These are phyloP conservation scores for Drosophila buzzatii DNA, from an alignment of 2,888 invertebrate genomes.

Conservation along the genomic window DNA sequence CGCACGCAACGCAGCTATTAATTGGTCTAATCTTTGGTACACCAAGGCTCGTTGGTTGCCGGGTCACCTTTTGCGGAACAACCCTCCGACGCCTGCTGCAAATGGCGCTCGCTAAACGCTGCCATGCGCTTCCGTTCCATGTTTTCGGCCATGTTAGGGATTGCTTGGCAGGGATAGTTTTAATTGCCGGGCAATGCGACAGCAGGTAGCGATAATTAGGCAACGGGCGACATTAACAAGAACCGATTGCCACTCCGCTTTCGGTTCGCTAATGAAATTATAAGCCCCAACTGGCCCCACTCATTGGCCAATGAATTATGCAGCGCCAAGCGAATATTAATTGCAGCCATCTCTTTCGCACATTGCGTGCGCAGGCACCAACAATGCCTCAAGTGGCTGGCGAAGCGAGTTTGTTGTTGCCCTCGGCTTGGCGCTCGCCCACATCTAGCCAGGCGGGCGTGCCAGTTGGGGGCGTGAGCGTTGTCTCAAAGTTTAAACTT, in stretches of 20 bases:
- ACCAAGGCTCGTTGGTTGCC: slow-evolving; percentile 20
- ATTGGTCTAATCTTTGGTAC: slow-evolving; percentile 11
- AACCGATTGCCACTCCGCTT: slow-evolving; percentile 18
- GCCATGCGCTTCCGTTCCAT: slow-evolving; percentile 68
- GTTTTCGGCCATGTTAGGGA: slow-evolving; percentile 33
- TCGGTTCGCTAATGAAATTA: slow-evolving; percentile 64
- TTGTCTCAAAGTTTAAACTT: slow-evolving; percentile 72
- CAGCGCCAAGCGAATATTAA: slow-evolving; percentile 62
- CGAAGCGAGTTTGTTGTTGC: slow-evolving; percentile 54
- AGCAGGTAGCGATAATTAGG: slow-evolving; percentile 62
- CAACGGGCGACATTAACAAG: slow-evolving; percentile 41
- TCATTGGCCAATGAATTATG: slow-evolving; percentile 53
- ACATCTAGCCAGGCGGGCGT: slow-evolving; percentile 47
- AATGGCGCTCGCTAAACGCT: slow-evolving; percentile 78
- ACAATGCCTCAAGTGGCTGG: slow-evolving; percentile 38
- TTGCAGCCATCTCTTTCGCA: slow-evolving; percentile 45
- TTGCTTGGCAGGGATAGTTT: slow-evolving; percentile 44
- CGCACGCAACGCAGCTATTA: slow-evolving; percentile 50
- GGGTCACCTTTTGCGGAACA: slow-evolving; percentile 24
- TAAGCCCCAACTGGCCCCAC: slow-evolving; percentile 40
- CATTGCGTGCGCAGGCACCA: slow-evolving; percentile 59
- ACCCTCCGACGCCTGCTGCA: slow-evolving; percentile 38
- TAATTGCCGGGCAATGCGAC: slow-evolving; percentile 61
- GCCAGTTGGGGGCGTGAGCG: slow-evolving; percentile 47
- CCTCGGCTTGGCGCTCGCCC: slow-evolving; percentile 17